phyloP scores from a whole-genome alignment of 2,888 invertebrate genomes.

The Conus canariensis region DNA sequence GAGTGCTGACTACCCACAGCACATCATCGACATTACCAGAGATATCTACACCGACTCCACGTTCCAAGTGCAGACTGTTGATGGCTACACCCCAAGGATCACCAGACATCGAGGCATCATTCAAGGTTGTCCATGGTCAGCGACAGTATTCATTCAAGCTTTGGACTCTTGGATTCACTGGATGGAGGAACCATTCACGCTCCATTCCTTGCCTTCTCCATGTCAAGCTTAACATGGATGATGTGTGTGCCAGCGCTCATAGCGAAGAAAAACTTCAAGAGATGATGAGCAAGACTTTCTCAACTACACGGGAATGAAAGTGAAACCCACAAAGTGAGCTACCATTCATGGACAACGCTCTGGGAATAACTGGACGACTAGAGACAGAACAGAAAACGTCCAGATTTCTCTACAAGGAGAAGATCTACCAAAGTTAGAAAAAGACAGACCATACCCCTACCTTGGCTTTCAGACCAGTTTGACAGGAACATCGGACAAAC shows the following conservation, averaged over 20 bases:
- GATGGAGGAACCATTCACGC: neutral
- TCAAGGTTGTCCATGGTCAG: constrained; percentile 13
- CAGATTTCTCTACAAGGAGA: neutral
- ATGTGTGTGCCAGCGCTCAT: neutral
- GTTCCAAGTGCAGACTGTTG: neutral
- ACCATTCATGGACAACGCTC: neutral
- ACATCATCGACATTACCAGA: neutral
- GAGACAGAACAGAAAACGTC: neutral
- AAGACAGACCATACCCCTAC: neutral
- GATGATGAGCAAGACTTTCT: neutral
- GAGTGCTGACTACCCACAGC: neutral
- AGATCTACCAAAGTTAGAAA: neutral
- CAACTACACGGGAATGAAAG: neutral
- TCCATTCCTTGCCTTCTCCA: neutral
- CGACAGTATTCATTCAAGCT: neutral
- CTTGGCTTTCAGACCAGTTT: too few species aligned
- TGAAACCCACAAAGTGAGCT: neutral
- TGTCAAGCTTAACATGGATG: neutral
- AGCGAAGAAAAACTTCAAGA: neutral
- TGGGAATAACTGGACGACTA: neutral
- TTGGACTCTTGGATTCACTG: neutral
- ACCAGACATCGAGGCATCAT: constrained; percentile 20
- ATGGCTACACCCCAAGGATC: neutral
- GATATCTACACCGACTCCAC: constrained; percentile 21
- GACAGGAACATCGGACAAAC: neutral